phyloP scores from a whole-genome alignment of 2,797 vertebrate genomes.

The Holocentrus rufus region DNA sequence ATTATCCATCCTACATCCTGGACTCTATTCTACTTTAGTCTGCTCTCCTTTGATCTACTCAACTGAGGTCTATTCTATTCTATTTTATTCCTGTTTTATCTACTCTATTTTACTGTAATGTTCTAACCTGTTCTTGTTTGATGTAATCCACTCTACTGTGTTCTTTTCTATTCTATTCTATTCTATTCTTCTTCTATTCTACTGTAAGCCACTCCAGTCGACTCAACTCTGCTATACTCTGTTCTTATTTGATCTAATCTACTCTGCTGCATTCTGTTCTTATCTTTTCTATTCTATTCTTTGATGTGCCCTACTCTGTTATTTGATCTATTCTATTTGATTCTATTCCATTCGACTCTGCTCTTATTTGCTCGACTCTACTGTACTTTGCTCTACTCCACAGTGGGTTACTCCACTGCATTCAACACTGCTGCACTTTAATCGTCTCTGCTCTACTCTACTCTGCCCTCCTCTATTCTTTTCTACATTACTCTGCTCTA shows the following conservation, averaged over 20 bases:
- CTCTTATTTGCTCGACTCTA: neutral
- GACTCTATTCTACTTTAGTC: neutral
- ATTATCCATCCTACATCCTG: neutral
- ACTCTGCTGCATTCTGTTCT: neutral
- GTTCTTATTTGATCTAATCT: conserved; percentile 1
- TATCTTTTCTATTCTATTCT: neutral
- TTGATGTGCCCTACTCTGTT: neutral
- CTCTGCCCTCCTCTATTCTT: neutral
- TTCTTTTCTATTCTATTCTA: neutral
- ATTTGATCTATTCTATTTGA: conserved; percentile 4
- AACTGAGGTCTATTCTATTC: too few species aligned
- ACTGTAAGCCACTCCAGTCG: too few species aligned
- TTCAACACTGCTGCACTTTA: too few species aligned
- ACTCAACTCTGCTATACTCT: neutral
- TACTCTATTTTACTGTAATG: neutral
- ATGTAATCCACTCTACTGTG: neutral
- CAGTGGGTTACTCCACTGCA: neutral
- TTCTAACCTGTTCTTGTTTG: neutral
- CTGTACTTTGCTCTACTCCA: neutral
- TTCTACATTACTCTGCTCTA: neutral
- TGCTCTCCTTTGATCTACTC: too few species aligned
- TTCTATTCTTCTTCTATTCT: neutral
- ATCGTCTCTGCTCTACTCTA: neutral
- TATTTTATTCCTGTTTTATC: neutral
- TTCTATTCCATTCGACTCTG: too few species aligned